Evolutionary conservation across 2,888 invertebrate genomes (phyloP), one percentile per base, ranked within the genome.

Genomic region (Lapara coniferarum): DNA sequence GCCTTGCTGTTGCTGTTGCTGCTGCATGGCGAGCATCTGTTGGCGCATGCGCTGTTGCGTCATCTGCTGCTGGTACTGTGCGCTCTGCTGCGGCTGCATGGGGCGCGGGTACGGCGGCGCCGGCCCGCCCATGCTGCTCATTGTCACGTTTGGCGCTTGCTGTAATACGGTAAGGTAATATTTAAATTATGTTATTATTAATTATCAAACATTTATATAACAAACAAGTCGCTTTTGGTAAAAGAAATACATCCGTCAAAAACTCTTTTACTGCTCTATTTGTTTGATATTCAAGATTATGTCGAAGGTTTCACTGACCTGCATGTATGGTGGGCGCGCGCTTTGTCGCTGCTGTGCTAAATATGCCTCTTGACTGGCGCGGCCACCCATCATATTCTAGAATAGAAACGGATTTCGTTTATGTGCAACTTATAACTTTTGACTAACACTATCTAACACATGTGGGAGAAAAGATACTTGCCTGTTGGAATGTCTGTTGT

Each of bases 131-230:
- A 96, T 96, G 0, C 96, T 94, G 68, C 96, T 96, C 97, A 97
- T 97, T 0, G 97, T 97, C 1, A 97, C 97, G 85, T 97, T 98
- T 1, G 97, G 97, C 4, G 97, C 96, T 92, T 96, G 94, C 83
- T 83, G 79, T 7, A 74, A 58, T 12, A 19, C 8, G 13, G 68
- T 44, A 30, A 16, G 58, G 19, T 55, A n/a, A 66, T 10, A 10
- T 19, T 70, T n/a, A 25, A 57, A 56, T 19, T 10, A 37, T 37
- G 2, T 37, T 25, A 25, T 25, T 25, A 25, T 25, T 25, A 25
- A 25, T 25, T 37, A 37, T 2, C 37, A 37, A 37, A 37, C 8
- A 25, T 37, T 37, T 37, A 37, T 7, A 37, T 4, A 37, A 25
- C 25, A 25, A 25, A 25, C 25, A 25, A 25, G 1, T 25, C 1